Base-by-base conservation (phyloP, 2,888 invertebrate species). In the Apocheima hispidaria region DNA sequence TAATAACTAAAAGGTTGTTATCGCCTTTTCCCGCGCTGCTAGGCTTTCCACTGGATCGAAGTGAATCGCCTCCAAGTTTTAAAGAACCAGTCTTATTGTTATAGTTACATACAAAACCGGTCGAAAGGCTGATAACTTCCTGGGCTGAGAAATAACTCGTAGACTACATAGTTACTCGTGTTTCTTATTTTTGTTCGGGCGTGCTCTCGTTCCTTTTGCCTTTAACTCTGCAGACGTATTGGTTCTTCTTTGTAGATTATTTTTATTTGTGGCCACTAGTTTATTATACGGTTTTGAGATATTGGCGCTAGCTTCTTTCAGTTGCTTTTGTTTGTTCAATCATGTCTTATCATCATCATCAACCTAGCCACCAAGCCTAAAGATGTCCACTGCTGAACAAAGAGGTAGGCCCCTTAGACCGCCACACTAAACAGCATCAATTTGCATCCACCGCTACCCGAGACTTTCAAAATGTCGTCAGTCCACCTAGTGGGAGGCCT, bases 41-140 rank as follows among this genome's bases (percentile, higher is more conserved):
- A 48, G 46, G 35, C 21, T 26, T 36, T 52, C 44, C 23, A 65
- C 67, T 67, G 53, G 66, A 62, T 58, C 63, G 40, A 63, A 43
- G 58, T 64, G 41, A 63, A 70, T 36, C 33, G 38, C 23, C 63
- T 26, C 46, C 55, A 62, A 62, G 52, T 50, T 51, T 53, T 66
- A 64, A 70, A 77, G 75, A 81, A 77, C 74, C 74, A 69, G 78
- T 77, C 75, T 76, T 68, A 79, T 82, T 80, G 78, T 79, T 77
- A 74, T 77, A 68, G 71, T 73, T 75, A 63, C 75, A 75, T 57
- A 62, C 56, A 56, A 62, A 87, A 88, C 88, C 88, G 86, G 89
- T 90, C 79, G 81, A 83, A 85, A 83, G 78, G 79, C 79, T 85
- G 86, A 86, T 86, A 87, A 84, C 87, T 90, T 89, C 87, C 88